phyloP scores from a whole-genome alignment of 2,888 invertebrate species.

The Synergus laeviventris region DNA sequence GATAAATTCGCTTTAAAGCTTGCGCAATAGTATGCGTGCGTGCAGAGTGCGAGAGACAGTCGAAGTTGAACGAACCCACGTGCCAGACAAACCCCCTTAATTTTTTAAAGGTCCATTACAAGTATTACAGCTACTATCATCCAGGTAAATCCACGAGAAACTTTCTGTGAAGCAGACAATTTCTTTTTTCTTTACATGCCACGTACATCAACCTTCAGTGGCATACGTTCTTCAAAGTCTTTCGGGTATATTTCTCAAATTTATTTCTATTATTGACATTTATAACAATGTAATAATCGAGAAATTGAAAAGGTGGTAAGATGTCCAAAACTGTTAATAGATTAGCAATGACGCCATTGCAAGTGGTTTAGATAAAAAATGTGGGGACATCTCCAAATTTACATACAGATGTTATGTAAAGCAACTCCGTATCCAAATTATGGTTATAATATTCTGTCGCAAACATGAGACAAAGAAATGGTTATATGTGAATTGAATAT shows the following conservation, averaged over 20 bases:
- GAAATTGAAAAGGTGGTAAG: neutral
- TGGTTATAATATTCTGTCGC: slow-evolving; percentile 5
- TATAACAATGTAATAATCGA: neutral
- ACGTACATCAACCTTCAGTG: neutral
- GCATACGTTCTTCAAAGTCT: neutral
- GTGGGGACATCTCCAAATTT: neutral
- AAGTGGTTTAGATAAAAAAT: neutral
- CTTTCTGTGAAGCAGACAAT: neutral
- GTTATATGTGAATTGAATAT: neutral
- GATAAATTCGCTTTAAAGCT: slow-evolving; percentile 37
- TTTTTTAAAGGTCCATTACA: slow-evolving; percentile 61
- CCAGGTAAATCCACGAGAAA: neutral
- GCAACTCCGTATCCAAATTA: slow-evolving; percentile 9
- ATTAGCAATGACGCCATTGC: neutral
- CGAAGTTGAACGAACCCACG: slow-evolving; percentile 73
- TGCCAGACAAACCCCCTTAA: slow-evolving; percentile 63
- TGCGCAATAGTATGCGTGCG: slow-evolving; percentile 39
- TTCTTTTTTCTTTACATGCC: neutral
- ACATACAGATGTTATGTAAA: slow-evolving; percentile 17
- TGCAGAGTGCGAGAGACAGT: slow-evolving; percentile 54
- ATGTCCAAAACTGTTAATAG: too few species aligned
- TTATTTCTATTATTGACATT: too few species aligned
- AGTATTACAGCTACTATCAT: neutral
- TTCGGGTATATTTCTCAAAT: too few species aligned
- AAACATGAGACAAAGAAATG: neutral